Evolutionary conservation across 2,888 invertebrate species (phyloP).

Genomic region (Steromphala cineraria): DNA sequence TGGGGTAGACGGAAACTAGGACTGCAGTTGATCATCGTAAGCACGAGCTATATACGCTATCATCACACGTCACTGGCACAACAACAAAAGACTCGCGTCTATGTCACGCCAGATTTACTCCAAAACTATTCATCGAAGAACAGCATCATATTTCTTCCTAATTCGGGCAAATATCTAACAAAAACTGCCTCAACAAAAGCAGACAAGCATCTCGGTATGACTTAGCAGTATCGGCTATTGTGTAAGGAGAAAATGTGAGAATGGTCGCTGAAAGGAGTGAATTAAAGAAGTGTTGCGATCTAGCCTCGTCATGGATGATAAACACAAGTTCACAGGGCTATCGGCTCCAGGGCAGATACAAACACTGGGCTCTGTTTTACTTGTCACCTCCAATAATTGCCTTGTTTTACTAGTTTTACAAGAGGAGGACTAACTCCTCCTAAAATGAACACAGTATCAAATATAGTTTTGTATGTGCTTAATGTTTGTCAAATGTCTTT

Average conservation of each 20-base stretch:
- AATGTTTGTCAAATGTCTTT: no score
- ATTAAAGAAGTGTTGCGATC: neutral
- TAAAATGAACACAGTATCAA: no score
- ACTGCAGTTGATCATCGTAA: neutral
- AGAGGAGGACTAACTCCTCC: no score
- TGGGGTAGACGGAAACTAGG: no score
- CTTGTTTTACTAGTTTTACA: no score
- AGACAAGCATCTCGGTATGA: neutral
- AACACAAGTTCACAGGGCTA: neutral
- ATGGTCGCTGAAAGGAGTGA: neutral
- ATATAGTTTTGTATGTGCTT: no score
- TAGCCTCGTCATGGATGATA: neutral
- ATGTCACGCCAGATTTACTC: neutral
- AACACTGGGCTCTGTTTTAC: neutral
- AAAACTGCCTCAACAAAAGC: neutral
- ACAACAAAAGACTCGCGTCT: neutral
- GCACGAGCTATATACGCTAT: neutral
- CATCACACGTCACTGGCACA: neutral
- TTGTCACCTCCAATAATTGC: neutral
- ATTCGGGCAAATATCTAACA: neutral
- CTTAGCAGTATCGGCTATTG: neutral
- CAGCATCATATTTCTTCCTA: neutral
- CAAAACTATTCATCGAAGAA: neutral
- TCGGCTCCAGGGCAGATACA: neutral
- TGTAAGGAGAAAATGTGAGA: neutral